Conservation (phyloP, 2,797 vertebrate genomes). For the Gymnocypris eckloni region DNA sequence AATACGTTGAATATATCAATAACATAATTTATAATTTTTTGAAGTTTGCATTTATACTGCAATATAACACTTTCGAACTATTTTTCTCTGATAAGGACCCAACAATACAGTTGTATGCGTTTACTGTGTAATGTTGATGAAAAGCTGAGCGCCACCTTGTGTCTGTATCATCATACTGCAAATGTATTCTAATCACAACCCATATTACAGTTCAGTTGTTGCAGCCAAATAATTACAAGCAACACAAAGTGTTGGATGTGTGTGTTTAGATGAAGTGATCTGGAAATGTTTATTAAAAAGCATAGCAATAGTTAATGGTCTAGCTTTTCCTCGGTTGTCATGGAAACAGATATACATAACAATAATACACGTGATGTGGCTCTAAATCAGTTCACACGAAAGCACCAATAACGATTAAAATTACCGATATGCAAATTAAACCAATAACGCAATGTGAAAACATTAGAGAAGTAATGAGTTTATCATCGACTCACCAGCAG, state of each 20-base stretch:
- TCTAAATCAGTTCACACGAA: background rate
- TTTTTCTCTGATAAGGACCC: background rate
- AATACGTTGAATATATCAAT: no score
- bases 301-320: background rate
- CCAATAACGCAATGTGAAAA: background rate
- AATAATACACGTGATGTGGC: background rate
- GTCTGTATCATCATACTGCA: background rate
- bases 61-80: no score
- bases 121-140: background rate
- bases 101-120: background rate
- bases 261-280: background rate
- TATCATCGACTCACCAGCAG: background rate
- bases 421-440: background rate
- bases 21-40: no score
- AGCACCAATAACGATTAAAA: background rate
- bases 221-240: background rate
- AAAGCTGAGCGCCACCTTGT: background rate
- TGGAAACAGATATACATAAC: background rate
- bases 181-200: background rate
- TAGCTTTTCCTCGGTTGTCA: background rate
- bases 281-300: background rate
- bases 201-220: background rate
- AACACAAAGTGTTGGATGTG: background rate
- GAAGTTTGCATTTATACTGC: no score
- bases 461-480: no score